Percentiles rank a stretch among this genome's conserved stretches.
Evolutionary conservation across 2,797 vertebrate species (phyloP).

Genomic region (Pogoniulus pusillus): DNA sequence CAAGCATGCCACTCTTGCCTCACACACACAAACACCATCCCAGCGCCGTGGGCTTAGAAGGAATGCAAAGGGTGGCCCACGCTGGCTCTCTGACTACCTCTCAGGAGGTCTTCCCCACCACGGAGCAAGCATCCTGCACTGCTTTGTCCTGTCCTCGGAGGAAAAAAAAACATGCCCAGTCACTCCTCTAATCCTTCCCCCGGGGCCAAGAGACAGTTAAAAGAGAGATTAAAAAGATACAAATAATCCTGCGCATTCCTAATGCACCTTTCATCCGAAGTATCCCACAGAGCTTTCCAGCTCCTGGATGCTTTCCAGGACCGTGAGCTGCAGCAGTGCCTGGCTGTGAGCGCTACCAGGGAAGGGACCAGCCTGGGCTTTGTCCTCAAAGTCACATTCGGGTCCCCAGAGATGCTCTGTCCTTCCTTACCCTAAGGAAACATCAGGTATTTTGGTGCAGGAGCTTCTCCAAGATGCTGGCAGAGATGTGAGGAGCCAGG

Average conservation of each 20-base stretch:
- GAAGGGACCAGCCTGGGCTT: neutral
- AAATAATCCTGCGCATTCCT: constrained; percentile 15
- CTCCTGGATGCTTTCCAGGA: constrained; percentile 12
- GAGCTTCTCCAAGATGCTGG: neutral
- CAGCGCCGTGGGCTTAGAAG: neutral
- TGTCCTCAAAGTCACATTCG: neutral
- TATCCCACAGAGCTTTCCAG: constrained; percentile 15
- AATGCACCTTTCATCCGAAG: constrained; percentile 7
- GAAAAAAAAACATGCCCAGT: neutral
- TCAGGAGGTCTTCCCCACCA: neutral
- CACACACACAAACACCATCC: neutral
- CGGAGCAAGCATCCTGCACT: neutral
- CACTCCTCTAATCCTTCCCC: neutral
- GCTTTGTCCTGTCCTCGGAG: rapidly evolving
- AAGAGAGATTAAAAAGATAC: constrained; percentile 31
- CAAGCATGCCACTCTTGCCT: neutral
- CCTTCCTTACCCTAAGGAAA: neutral
- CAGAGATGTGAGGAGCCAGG: neutral
- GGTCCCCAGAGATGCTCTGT: neutral
- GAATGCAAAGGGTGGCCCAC: neutral
- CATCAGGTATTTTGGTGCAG: rapidly evolving
- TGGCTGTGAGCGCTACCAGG: neutral
- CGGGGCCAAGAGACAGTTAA: neutral
- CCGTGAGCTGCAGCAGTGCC: neutral
- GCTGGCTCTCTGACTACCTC: neutral